Base-by-base conservation (phyloP, 2,888 invertebrate genomes). In the Daptonema setosum region DNA sequence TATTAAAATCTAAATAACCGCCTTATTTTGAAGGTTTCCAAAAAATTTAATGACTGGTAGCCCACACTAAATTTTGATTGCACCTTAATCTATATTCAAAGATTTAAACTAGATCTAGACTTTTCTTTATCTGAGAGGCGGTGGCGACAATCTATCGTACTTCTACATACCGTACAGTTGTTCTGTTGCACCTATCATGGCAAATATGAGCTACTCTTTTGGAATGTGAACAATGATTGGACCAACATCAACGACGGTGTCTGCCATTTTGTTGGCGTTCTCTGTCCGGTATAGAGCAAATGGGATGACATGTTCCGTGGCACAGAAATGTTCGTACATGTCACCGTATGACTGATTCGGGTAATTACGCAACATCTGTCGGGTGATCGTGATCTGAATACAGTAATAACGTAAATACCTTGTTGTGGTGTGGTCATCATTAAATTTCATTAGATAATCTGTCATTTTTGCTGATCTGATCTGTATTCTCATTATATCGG, bases 281-380 rank as follows among this genome's bases (percentile, higher is more conserved):
- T 45, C n/a, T n/a, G 93, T 95, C 68, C 95, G 79, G 78, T 93
- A 95, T 65, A 95, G 91, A 66, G 93, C 95, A 63, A 95, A 91
- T 0, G 95, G 95, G 70, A 95, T 91, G 76, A 93, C 93, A 75
- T 90, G 91, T 47, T 88, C 87, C 1, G 91, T 90, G 56, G 91
- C 90, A 76, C 93, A 95, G 63, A 95, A 79, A 75, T 93, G 91
- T 77, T 95, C 93, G 74, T 95, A 95, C 57, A 97, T 78, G 57
- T 93, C 81, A 55, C 95, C 95, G 70, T 95, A 95, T 0, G 93
- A 95, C 67, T 91, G 79, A 17, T 20, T 2, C 5, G 22, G 52
- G 14, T 14, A n/a, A 24, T 25, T 20, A 8, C 14, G 11, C 52
- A 24, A 3, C 52, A 3, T 14, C 52, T 52, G 20, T 3, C 52